These are phyloP conservation scores for Ictalurus punctatus DNA, from an alignment of 2,113 vertebrate genomes.

Conservation along the genomic window DNA sequence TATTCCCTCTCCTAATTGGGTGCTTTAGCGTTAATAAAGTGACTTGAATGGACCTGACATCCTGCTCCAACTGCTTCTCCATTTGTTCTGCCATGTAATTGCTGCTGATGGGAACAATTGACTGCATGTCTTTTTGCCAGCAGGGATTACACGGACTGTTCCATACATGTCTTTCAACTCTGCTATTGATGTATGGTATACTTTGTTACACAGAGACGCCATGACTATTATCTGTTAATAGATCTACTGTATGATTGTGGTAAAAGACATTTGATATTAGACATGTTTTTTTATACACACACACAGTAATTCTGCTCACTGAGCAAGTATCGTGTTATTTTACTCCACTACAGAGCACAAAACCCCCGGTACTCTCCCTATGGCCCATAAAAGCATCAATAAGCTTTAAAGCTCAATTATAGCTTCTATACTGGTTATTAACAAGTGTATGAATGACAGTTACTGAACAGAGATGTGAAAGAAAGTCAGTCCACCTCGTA, in stretches of 20 bases:
- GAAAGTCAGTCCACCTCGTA: background rate
- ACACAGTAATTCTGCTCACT: background rate
- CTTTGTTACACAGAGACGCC: no score
- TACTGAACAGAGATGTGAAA: background rate
- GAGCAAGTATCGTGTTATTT: constrained; percentile 11
- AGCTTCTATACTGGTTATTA: background rate
- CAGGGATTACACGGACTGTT: background rate
- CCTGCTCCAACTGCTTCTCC: constrained; percentile 52
- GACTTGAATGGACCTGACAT: constrained; percentile 62
- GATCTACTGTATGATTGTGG: background rate
- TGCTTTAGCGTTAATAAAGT: constrained; percentile 66
- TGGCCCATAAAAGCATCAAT: constrained; percentile 24
- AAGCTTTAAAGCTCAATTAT: constrained; percentile 6
- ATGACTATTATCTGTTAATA: background rate
- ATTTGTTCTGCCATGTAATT: constrained; percentile 61
- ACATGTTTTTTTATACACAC: background rate
- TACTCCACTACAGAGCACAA: background rate
- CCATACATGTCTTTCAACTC: background rate
- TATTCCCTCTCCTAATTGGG: constrained; percentile 62
- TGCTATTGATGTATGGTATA: background rate
- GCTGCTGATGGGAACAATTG: constrained; percentile 41
- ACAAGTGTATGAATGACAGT: constrained; percentile 9
- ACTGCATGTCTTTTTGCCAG: constrained; percentile 37
- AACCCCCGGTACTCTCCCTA: constrained; percentile 20
- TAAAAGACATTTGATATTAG: background rate